A percentile compares a stretch with the other conserved stretches of the same genome.
These are phyloP conservation scores for Pangasianodon hypophthalmus DNA, from an alignment of 2,113 vertebrate genomes.

Conservation along the genomic window DNA sequence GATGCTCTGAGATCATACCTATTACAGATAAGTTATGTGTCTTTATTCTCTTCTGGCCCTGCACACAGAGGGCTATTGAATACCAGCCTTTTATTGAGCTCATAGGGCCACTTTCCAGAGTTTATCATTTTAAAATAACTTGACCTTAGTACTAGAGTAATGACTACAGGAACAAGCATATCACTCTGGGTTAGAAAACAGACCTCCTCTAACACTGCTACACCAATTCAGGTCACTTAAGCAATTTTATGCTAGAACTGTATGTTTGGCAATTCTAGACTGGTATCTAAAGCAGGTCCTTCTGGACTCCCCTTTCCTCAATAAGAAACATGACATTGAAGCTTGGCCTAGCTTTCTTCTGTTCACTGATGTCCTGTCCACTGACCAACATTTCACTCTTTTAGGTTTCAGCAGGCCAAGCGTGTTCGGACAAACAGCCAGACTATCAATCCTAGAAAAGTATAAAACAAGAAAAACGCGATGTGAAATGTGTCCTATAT, in stretches of 20 bases:
- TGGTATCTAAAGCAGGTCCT: neutral
- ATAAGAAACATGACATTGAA: neutral
- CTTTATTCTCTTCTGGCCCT: conserved; percentile 21
- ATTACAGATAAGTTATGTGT: conserved; percentile 26
- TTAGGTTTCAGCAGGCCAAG: neutral
- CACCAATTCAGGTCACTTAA: neutral
- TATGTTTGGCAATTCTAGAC: neutral
- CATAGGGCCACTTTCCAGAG: neutral
- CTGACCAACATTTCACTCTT: neutral
- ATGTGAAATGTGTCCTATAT: neutral
- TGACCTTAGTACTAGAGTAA: neutral
- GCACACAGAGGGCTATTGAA: conserved; percentile 11
- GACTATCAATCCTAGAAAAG: neutral
- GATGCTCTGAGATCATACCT: conserved; percentile 38
- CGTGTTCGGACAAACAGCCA: neutral
- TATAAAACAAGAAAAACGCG: neutral
- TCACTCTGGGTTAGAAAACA: neutral
- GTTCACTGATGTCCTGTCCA: neutral
- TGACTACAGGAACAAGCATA: neutral
- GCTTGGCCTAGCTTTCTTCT: neutral
- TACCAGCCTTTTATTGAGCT: neutral
- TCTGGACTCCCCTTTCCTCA: neutral
- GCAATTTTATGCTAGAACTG: neutral
- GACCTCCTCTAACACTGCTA: neutral
- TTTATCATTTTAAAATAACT: neutral